These are phyloP conservation scores for Psylliodes chrysocephalus DNA, from an alignment of 2,888 invertebrate genomes.

Conservation along the genomic window DNA sequence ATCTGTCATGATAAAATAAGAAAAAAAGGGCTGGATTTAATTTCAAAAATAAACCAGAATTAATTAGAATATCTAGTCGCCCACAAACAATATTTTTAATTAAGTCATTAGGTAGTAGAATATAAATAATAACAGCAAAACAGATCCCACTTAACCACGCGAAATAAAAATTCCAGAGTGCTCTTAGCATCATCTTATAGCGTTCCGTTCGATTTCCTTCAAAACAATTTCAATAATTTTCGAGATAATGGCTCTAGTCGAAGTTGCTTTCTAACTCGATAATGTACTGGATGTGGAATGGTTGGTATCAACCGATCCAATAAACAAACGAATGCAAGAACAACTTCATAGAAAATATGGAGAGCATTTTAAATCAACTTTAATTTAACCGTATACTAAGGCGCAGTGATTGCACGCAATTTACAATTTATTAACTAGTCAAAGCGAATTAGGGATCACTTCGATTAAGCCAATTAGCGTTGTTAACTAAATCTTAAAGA, in stretches of 20 bases:
- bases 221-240: constrained; percentile 18
- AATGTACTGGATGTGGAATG: too few relatives aligned
- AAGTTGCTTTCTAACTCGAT: constrained; percentile 2
- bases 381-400: constrained; percentile 3
- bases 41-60: too few relatives aligned
- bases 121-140: neutral
- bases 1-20: too few relatives aligned
- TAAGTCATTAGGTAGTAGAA: neutral
- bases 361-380: constrained; percentile 7
- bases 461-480: too few relatives aligned
- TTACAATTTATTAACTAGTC: too few relatives aligned
- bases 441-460: too few relatives aligned
- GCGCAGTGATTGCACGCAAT: constrained; percentile 5
- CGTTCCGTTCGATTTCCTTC: constrained; percentile 20
- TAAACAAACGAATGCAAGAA: constrained; percentile 5
- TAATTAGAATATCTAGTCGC: too few relatives aligned
- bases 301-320: neutral
- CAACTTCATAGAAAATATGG: constrained; percentile 1
- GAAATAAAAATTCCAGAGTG: neutral
- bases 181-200: constrained; percentile 3
- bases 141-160: neutral
- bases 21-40: too few relatives aligned
- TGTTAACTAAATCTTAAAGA: too few relatives aligned
- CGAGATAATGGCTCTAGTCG: constrained; percentile 7
- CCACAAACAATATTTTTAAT: neutral